phyloP scores from a whole-genome alignment of 2,888 invertebrate species.

The Calameuta idolon region DNA sequence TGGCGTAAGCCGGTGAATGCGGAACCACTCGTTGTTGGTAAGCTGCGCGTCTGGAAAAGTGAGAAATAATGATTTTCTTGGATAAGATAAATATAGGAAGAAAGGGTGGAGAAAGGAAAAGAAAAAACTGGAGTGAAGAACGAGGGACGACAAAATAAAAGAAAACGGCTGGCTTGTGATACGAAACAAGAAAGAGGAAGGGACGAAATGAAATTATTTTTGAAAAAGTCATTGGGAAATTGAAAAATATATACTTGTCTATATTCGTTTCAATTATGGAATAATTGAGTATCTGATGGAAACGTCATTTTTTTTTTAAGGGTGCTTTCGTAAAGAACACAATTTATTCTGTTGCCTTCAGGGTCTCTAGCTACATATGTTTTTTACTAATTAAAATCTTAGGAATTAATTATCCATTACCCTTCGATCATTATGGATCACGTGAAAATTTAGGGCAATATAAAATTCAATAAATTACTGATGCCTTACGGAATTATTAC shows the following conservation, averaged over 20 bases:
- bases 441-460: not conserved
- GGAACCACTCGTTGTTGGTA: not conserved
- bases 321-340: too few relatives aligned
- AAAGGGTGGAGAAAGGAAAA: not conserved
- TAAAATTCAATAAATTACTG: not conserved
- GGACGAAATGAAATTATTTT: not conserved
- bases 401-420: too few relatives aligned
- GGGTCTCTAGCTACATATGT: too few relatives aligned
- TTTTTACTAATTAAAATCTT: too few relatives aligned
- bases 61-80: not conserved
- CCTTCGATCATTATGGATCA: not conserved
- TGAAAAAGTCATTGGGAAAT: too few relatives aligned
- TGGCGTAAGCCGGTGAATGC: not conserved
- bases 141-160: not conserved
- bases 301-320: too few relatives aligned
- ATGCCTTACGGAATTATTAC: not conserved
- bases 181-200: not conserved
- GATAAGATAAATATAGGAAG: not conserved
- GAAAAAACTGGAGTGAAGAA: not conserved
- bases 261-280: too few relatives aligned
- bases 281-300: too few relatives aligned
- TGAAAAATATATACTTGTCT: too few relatives aligned
- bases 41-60: not conserved
- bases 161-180: not conserved
- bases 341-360: too few relatives aligned